A percentile compares a stretch with the other conserved stretches of the same genome.
These are phyloP conservation scores for Melanocharis versteri DNA, from an alignment of 2,113 vertebrate species.

Conservation along the genomic window DNA sequence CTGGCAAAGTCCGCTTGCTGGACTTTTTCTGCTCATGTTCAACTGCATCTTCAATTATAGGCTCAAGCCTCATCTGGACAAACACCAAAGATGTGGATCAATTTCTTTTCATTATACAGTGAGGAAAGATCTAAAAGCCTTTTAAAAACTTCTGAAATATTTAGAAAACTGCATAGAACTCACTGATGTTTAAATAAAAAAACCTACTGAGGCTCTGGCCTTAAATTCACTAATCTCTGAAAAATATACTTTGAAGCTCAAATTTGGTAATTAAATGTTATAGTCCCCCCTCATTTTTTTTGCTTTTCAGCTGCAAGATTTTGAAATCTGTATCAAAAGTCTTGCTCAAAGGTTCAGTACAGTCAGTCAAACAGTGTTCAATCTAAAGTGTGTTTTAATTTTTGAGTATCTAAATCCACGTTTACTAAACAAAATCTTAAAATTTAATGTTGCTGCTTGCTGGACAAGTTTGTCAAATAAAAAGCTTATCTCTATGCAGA, in stretches of 20 bases:
- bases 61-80: slow-evolving; percentile 96
- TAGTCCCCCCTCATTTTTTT: background rate
- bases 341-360: background rate
- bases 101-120: slow-evolving; percentile 82
- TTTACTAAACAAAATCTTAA: background rate
- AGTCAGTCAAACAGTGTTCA: background rate
- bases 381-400: background rate
- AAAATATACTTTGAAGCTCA: background rate
- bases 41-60: slow-evolving; percentile 96
- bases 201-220: slow-evolving; percentile 54
- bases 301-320: background rate
- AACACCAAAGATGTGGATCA: slow-evolving; percentile 86
- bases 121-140: slow-evolving; percentile 76
- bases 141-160: slow-evolving; percentile 43
- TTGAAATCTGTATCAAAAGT: background rate
- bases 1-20: slow-evolving; percentile 98
- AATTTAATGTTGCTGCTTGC: background rate
- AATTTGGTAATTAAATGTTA: background rate
- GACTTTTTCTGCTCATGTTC: slow-evolving; percentile 99
- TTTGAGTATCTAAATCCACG: background rate
- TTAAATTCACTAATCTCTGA: background rate
- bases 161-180: slow-evolving; percentile 42
- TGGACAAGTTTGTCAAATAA: background rate
- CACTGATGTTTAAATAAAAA: slow-evolving; percentile 55
- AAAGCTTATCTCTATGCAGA: background rate